Evolutionary conservation across 2,113 vertebrate genomes (phyloP), one percentile per base, ranked within the genome.

Genomic region (Corythoichthys haematopterus): DNA sequence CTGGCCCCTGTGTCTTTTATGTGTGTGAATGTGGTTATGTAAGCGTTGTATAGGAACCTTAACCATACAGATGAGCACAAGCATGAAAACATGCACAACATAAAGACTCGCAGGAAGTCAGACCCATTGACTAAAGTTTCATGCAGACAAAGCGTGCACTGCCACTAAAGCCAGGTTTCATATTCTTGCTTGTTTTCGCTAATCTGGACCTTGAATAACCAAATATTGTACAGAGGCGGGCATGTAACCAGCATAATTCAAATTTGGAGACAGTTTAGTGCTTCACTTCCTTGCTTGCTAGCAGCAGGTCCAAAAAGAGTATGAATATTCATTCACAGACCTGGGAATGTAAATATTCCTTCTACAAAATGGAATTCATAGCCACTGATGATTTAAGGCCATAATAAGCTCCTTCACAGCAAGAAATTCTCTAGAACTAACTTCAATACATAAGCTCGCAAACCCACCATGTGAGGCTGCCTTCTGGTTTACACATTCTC

Each of bases 31-130:
- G 84, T 72, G 68, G 84, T 66, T 84, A 76, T 84, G 75, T 85
- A 80, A 85, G 87, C 76, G 87, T 87, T 84, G 79, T 90, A 87
- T 87, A 78, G 79, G 85, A 87, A 88, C 87, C 78, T 82, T 89
- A 84, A 83, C 81, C 85, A 84, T 87, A 89, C 83, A 77, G 83
- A 86, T 81, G 80, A 72, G 84, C 86, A 81, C 77, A 79, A 72
- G 81, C 80, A 80, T 79, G 73, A 77, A 87, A 80, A 76, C 82
- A 80, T 81, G 75, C 43, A 37, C 46, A 50, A 77, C 63, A 71
- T 65, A 79, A 74, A 73, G 78, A 82, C 80, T 87, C 64, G 50
- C 58, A 73, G 67, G 56, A 56, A 53, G 64, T 69, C 20, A 53
- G 64, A 67, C 20, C 36, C 20, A 64, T 56, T 52, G 78, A 75